Conservation (phyloP, 2,888 invertebrate genomes). For the Nomada hirtipes region DNA sequence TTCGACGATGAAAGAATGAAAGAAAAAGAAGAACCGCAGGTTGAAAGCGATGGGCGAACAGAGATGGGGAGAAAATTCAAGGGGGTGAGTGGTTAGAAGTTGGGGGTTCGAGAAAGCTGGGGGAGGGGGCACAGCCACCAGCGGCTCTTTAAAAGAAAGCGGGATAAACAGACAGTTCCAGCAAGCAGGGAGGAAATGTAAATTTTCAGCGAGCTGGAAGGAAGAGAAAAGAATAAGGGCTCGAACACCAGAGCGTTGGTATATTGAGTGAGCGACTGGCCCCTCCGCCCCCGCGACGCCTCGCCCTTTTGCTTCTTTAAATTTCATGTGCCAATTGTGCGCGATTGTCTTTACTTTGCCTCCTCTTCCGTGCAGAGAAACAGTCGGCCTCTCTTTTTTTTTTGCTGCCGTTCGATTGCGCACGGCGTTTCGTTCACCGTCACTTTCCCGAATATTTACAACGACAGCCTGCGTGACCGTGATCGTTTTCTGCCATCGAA, state of each 20-base stretch:
- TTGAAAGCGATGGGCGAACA: neutral
- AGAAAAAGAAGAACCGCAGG: conserved; percentile 43
- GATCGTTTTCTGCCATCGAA: conserved; percentile 21
- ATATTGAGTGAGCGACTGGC: conserved; percentile 79
- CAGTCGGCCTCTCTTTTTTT: conserved; percentile 13
- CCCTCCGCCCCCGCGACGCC: conserved; percentile 60
- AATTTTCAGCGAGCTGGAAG: conserved; percentile 84
- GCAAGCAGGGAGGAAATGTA: conserved; percentile 83
- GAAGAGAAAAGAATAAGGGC: conserved; percentile 83
- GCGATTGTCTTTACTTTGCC: conserved; percentile 79
- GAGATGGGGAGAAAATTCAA: conserved; percentile 47
- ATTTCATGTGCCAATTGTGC: conserved; percentile 84
- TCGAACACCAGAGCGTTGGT: conserved; percentile 75
- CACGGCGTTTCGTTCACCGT: neutral
- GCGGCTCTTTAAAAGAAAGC: conserved; percentile 83
- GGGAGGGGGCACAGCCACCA: conserved; percentile 75
- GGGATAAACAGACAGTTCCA: conserved; percentile 84
- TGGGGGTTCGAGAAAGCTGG: conserved; percentile 38
- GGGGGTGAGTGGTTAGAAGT: conserved; percentile 50
- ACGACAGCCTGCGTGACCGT: conserved; percentile 25
- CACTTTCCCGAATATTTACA: conserved; percentile 21
- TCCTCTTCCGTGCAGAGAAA: conserved; percentile 48
- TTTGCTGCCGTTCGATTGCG: neutral
- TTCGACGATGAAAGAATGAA: conserved; percentile 44
- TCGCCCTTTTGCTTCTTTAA: conserved; percentile 77